Percentiles rank a stretch among this genome's conserved stretches.
Conservation (phyloP, 2,888 invertebrate species). For the Catocala nupta region DNA sequence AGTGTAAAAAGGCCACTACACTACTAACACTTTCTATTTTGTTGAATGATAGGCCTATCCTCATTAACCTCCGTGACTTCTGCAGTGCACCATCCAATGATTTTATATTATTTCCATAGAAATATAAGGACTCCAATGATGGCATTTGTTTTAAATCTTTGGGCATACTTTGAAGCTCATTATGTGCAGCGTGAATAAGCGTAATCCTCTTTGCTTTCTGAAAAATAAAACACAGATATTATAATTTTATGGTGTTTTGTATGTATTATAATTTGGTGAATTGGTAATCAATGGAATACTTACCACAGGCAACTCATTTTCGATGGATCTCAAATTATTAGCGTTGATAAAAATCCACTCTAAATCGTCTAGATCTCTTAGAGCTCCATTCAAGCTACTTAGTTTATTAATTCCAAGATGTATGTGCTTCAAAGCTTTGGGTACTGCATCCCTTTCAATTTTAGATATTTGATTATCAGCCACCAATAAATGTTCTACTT, state of each 20-base stretch:
- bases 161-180: conserved; percentile 91
- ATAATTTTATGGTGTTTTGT: conserved; percentile 2
- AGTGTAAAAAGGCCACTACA: neutral
- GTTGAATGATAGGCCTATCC: conserved; percentile 91
- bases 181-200: conserved; percentile 91
- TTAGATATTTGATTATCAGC: conserved; percentile 92
- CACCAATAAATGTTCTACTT: conserved; percentile 90
- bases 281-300: conserved; percentile 56
- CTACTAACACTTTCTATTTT: conserved; percentile 90
- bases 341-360: conserved; percentile 93
- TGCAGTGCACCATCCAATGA: conserved; percentile 91
- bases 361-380: conserved; percentile 91
- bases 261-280: neutral
- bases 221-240: conserved; percentile 38
- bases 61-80: conserved; percentile 89
- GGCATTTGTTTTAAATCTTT: conserved; percentile 90
- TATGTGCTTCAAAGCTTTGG: conserved; percentile 89
- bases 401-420: conserved; percentile 93
- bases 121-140: conserved; percentile 90
- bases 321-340: conserved; percentile 91
- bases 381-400: conserved; percentile 91
- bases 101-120: conserved; percentile 91
- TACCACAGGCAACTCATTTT: conserved; percentile 91
- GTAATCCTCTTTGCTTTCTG: conserved; percentile 89
- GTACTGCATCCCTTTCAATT: conserved; percentile 91